Base-by-base conservation (phyloP, 2,888 invertebrate genomes). In the Drosophila macrospina region DNA sequence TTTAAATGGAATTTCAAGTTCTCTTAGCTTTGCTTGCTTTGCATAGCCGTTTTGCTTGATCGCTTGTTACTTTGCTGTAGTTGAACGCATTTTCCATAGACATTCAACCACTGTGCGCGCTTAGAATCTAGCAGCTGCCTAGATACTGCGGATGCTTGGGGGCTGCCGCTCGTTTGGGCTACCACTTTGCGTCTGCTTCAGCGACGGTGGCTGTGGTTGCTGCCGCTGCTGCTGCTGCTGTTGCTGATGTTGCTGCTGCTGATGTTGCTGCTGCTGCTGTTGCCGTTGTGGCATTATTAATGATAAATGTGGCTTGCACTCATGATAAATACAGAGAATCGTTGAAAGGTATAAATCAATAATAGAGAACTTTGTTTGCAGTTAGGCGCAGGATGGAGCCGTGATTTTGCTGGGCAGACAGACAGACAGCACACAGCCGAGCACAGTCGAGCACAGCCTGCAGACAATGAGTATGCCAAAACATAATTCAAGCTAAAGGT, bases 331-430 rank as follows among this genome's bases (percentile, higher is more conserved):
- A 91, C 90, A 91, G 91, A 91, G 91, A 90, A 91, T 90, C 90
- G 92, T 90, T 91, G 92, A 92, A 92, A 92, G 92, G 90, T 91
- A 91, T 91, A 91, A 91, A 90, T 90, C 90, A 90, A 90, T 91
- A 90, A 90, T 88, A 90, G 89, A 89, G 89, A 87, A 89, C 85
- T 86, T 85, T 85, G 85, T 82, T 85, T 82, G 86, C 82, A 81
- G 86, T 86, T 85, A 86, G 84, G 78, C 78, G 67, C 66, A 67
- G 72, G 76, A 83, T 77, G 74, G 69, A 72, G 81, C 84, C 65
- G 79, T 88, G 89, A 85, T 89, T 85, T 74, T 68, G 51, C 57
- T 61, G 15, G 15, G 16, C 50, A 37, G 3, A 24, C n/a, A n/a
- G n/a, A n/a, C n/a, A n/a, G n/a, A n/a, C n/a, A n/a, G n/a, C n/a